Evolutionary conservation across 2,888 invertebrate species (phyloP), one percentile per base, ranked within the genome.

Genomic region (Abrostola tripartita): DNA sequence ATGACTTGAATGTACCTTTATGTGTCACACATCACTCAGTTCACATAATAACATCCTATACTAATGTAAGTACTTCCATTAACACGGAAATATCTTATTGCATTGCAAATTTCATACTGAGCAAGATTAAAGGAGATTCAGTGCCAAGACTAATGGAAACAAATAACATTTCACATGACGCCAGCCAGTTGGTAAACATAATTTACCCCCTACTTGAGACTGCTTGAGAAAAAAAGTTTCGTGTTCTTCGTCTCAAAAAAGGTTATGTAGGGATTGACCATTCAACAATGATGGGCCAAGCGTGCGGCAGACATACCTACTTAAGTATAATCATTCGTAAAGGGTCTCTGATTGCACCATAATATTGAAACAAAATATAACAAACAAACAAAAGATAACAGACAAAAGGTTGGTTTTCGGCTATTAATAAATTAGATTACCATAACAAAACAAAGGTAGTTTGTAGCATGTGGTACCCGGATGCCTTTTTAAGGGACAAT

Each of bases 101-200:
- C 47, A 57, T 36, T 52, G 36, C 35, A 52, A 8, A 52, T 65
- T 41, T 41, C 44, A 65, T 44, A 52, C 24, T 47, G 24, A 56
- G 41, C 8, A 57, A 66, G 49, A 66, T 57, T 57, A 66, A 52
- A 57, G 49, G 41, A 49, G 41, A n/a, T 36, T 38, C 47, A 47
- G 14, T 57, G 52, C 52, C 47, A 66, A 52, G 37, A 36, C 47
- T 37, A 65, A 65, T 66, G 40, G 40, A 65, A 65, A 44, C 6
- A 44, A 47, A 47, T 47, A 47, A 42, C n/a, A 44, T 55, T 52
- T 40, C n/a, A 40, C 44, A 47, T 47, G 44, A 47, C 24, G 44
- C 14, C 14, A 47, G 24, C 12, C 44, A 24, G 44, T 47, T 47
- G 44, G 9, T 47, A 47, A 24, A 14, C 44, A 47, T 47, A 47